Evolutionary conservation across 2,113 vertebrate genomes (phyloP).

Genomic region (Micromys minutus): DNA sequence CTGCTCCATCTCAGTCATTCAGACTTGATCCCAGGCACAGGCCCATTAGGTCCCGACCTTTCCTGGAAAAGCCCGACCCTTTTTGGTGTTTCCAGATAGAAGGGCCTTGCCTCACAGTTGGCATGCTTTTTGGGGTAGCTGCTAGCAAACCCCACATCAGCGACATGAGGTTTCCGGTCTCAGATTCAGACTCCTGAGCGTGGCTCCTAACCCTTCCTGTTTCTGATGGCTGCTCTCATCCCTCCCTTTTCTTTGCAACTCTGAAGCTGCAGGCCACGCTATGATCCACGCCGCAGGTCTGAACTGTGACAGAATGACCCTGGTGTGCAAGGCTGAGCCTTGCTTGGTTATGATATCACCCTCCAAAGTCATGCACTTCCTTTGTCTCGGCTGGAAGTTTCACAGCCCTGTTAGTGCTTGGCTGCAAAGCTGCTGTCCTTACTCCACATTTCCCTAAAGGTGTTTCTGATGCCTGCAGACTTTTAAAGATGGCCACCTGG

Average conservation of each 20-base stretch:
- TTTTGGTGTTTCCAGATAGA: neutral
- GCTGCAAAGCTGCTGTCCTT: slow-evolving; percentile 82
- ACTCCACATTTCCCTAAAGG: slow-evolving; percentile 79
- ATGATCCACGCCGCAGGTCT: slow-evolving; percentile 79
- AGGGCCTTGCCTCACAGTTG: neutral
- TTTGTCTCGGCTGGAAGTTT: slow-evolving; percentile 75
- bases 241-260: neutral
- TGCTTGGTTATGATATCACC: slow-evolving; percentile 84
- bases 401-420: slow-evolving; percentile 83
- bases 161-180: neutral
- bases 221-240: too few species aligned
- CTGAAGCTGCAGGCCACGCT: neutral
- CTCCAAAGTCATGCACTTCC: slow-evolving; percentile 73
- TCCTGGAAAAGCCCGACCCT: neutral
- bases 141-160: neutral
- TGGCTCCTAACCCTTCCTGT: neutral
- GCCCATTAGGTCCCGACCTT: neutral
- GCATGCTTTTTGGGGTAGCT: neutral
- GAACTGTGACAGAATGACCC: slow-evolving; percentile 83
- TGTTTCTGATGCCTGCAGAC: slow-evolving; percentile 67
- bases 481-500: slow-evolving; percentile 28
- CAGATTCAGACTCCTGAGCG: neutral
- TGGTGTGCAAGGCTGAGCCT: slow-evolving; percentile 78
- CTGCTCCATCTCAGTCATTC: neutral
- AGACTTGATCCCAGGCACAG: neutral